phyloP scores from a whole-genome alignment of 2,888 invertebrate species.

The Aphrophora alni region DNA sequence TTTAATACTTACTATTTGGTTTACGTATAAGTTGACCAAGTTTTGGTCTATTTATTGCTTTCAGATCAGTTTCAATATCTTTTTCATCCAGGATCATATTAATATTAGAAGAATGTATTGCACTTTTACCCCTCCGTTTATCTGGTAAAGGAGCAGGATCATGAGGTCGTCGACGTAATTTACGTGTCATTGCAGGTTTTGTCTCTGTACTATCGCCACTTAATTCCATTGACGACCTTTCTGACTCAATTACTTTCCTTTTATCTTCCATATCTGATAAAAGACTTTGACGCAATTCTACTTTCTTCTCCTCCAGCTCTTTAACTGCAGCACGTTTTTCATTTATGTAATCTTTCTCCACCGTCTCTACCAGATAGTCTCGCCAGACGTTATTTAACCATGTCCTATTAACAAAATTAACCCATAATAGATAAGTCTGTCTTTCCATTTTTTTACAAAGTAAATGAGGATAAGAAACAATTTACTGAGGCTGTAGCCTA shows the following conservation, averaged over 20 bases:
- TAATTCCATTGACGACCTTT: slow-evolving; percentile 86
- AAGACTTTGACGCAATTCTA: slow-evolving; percentile 87
- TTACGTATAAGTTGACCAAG: slow-evolving; percentile 60
- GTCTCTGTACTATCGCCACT: slow-evolving; percentile 51
- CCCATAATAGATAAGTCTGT: too few species aligned
- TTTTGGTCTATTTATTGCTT: slow-evolving; percentile 61
- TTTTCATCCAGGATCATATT: slow-evolving; percentile 87
- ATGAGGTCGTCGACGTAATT: slow-evolving; percentile 89
- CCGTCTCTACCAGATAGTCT: slow-evolving; percentile 84
- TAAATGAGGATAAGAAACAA: too few species aligned
- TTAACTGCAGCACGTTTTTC: slow-evolving; percentile 90
- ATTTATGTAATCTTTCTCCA: slow-evolving; percentile 84
- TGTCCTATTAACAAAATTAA: slow-evolving; percentile 56
- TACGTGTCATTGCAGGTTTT: slow-evolving; percentile 96
- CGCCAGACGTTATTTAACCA: slow-evolving; percentile 77
- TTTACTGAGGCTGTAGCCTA: too few species aligned
- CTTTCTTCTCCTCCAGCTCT: slow-evolving; percentile 95
- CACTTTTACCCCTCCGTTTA: slow-evolving; percentile 80
- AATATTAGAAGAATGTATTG: slow-evolving; percentile 75
- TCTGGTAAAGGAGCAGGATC: slow-evolving; percentile 87
- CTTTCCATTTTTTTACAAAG: too few species aligned
- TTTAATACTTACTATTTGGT: slow-evolving; percentile 56
- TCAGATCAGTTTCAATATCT: slow-evolving; percentile 86
- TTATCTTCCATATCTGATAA: slow-evolving; percentile 94
- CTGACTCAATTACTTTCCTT: slow-evolving; percentile 85